These are phyloP conservation scores for Drosophila prostipennis DNA, from an alignment of 2,888 invertebrate species.

Conservation along the genomic window DNA sequence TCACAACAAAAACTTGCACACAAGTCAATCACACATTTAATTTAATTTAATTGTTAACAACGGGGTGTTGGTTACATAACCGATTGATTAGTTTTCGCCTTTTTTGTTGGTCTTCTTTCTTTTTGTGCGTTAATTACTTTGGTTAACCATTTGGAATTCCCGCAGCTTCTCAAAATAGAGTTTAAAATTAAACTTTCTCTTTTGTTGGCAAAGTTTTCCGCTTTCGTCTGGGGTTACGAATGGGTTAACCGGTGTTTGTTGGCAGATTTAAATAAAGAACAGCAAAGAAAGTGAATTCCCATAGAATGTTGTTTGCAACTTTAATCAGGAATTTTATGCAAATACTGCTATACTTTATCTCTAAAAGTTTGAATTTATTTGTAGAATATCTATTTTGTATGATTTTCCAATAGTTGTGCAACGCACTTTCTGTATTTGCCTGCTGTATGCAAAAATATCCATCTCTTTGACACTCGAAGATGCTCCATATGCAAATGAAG, in stretches of 20 bases:
- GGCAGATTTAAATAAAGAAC: neutral
- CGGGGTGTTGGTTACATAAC: constrained; percentile 44
- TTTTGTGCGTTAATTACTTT: constrained; percentile 46
- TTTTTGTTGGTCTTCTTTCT: constrained; percentile 20
- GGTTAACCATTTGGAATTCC: constrained; percentile 35
- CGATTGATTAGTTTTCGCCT: constrained; percentile 34
- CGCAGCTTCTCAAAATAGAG: constrained; percentile 29
- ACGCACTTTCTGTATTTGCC: no score
- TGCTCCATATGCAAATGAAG: constrained; percentile 56
- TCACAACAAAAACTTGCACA: constrained; percentile 8
- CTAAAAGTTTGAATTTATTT: neutral
- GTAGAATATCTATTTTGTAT: no score
- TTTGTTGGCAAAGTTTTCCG: constrained; percentile 19
- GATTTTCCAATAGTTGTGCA: no score
- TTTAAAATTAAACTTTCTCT: constrained; percentile 39
- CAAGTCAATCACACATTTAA: constrained; percentile 43
- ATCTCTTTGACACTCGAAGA: constrained; percentile 19
- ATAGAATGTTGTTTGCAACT: no score
- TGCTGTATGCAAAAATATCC: constrained; percentile 5
- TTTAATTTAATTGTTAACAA: constrained; percentile 41
- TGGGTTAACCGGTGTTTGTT: constrained; percentile 8
- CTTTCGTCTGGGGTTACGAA: constrained; percentile 17
- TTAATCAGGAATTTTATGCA: neutral
- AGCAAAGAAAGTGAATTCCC: constrained; percentile 6
- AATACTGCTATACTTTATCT: neutral